phyloP scores from a whole-genome alignment of 2,888 invertebrate genomes.

The Myopa testacea region DNA sequence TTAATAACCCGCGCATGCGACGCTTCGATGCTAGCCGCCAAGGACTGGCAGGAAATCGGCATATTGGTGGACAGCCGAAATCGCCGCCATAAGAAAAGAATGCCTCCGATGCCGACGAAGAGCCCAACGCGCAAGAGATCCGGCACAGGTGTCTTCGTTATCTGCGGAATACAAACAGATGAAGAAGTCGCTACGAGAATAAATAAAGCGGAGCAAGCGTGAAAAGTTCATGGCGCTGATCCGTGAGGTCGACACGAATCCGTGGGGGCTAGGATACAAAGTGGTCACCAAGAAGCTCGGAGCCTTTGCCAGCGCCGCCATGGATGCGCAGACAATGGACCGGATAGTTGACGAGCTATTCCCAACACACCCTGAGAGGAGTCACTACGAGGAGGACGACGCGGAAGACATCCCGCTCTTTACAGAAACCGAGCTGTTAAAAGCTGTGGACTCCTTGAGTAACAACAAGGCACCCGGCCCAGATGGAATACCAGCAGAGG shows the following conservation, averaged over 20 bases:
- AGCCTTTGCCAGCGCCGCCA: neutral
- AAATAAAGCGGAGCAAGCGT: too few species aligned
- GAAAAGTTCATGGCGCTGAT: too few species aligned
- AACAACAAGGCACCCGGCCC: constrained; percentile 27
- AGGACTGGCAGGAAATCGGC: neutral
- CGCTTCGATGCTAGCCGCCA: neutral
- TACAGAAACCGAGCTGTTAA: neutral
- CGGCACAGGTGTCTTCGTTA: neutral
- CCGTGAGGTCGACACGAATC: neutral
- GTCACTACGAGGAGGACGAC: neutral
- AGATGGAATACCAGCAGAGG: constrained; percentile 21
- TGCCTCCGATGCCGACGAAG: neutral
- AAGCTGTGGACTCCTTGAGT: constrained; percentile 16
- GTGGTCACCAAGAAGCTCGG: neutral
- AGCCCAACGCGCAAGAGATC: neutral
- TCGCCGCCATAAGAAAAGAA: neutral
- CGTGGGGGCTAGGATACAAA: neutral
- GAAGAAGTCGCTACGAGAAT: too few species aligned
- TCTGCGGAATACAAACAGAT: too few species aligned
- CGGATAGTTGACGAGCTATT: neutral
- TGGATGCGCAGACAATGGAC: neutral
- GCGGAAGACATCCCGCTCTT: neutral
- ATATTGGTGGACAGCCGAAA: neutral
- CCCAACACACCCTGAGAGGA: neutral
- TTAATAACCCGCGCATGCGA: neutral